These are phyloP conservation scores for Leucoraja ocellata DNA, from an alignment of 2,797 vertebrate species.

Conservation along the genomic window DNA sequence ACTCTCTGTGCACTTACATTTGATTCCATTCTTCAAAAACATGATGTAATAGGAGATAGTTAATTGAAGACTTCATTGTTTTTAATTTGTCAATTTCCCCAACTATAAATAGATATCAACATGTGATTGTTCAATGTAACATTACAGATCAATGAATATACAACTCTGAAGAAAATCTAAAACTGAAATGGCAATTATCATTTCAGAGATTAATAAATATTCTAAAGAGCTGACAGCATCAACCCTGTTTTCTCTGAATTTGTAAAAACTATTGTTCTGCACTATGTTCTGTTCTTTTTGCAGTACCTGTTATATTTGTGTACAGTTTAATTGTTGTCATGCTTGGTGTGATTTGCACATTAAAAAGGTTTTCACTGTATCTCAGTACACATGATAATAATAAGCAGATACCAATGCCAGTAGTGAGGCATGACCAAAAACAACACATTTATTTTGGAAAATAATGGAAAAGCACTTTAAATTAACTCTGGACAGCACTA, in stretches of 20 bases:
- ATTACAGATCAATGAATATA: not conserved
- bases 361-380: too few relatives aligned
- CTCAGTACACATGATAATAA: too few relatives aligned
- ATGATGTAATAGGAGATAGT: not conserved
- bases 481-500: not conserved
- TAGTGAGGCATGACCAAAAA: not conserved
- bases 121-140: not conserved
- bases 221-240: not conserved
- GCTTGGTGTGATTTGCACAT: too few relatives aligned
- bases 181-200: not conserved
- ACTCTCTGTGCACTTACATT: not conserved
- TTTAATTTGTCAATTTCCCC: too few relatives aligned
- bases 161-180: not conserved
- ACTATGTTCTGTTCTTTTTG: too few relatives aligned
- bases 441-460: not conserved
- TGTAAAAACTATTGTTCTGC: too few relatives aligned
- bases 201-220: not conserved
- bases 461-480: not conserved
- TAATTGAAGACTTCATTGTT: not conserved
- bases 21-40: not conserved
- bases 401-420: too few relatives aligned
- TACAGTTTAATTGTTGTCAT: too few relatives aligned
- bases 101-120: not conserved
- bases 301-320: too few relatives aligned
- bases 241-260: not conserved